A percentile compares a stretch with the other conserved stretches of the same genome.
phyloP scores from a whole-genome alignment of 2,113 vertebrate species.

The Ageneiosus marmoratus region DNA sequence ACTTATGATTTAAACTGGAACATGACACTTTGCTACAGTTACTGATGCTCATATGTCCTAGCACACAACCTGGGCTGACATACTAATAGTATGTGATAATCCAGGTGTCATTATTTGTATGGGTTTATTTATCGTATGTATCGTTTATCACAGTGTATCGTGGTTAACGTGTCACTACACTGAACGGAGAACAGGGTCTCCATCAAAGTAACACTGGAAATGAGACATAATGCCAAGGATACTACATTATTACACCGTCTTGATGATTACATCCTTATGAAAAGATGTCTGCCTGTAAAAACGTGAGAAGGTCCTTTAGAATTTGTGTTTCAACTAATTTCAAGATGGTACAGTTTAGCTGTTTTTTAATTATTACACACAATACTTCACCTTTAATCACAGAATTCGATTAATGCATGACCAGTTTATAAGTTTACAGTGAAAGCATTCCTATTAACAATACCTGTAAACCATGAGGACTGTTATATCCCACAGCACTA shows the following conservation, averaged over 20 bases:
- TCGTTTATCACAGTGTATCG: not conserved
- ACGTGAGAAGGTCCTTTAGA: not conserved
- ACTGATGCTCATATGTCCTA: not conserved
- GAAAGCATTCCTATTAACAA: not conserved
- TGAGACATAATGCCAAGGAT: not conserved
- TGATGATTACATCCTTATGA: not conserved
- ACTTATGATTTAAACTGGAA: not conserved
- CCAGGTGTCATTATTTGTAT: not conserved
- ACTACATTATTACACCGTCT: not conserved
- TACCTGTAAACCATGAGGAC: not conserved
- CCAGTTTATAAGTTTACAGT: too few species aligned
- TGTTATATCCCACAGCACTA: not conserved
- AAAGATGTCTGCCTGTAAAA: not conserved
- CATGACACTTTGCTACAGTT: conserved; percentile 11
- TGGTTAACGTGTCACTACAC: not conserved
- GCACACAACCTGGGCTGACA: not conserved
- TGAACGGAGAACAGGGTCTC: conserved; percentile 30
- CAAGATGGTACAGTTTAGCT: not conserved
- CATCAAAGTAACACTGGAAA: not conserved
- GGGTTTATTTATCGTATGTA: not conserved
- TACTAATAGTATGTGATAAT: conserved; percentile 1
- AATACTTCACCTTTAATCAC: not conserved
- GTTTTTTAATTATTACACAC: not conserved
- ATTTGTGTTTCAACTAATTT: not conserved
- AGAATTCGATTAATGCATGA: not conserved